A percentile compares a stretch with the other conserved stretches of the same genome.
Evolutionary conservation across 2,888 invertebrate species (phyloP).

Genomic region (Boloria selene): DNA sequence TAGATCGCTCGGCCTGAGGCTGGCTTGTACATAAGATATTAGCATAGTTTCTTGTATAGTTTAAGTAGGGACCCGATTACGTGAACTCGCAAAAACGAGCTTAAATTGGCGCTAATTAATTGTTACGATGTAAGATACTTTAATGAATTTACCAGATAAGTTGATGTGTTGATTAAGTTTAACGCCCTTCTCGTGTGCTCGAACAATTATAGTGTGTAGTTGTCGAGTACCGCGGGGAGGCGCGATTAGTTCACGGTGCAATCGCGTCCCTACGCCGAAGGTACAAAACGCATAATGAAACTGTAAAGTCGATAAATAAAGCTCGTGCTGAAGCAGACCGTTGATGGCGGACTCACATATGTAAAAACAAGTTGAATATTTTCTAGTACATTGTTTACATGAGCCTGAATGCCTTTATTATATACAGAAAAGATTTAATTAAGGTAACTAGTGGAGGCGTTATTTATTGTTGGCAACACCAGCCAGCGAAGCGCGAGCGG

Average conservation of each 20-base stretch:
- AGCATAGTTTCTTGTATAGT: constrained; percentile 44
- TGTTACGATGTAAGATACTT: constrained; percentile 16
- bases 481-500: too few relatives aligned
- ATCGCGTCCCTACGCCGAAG: constrained; percentile 63
- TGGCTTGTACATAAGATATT: constrained; percentile 49
- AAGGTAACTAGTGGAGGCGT: too few relatives aligned
- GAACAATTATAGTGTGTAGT: background rate
- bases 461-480: too few relatives aligned
- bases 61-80: constrained; percentile 65
- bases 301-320: constrained; percentile 39
- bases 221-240: constrained; percentile 22
- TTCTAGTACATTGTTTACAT: too few relatives aligned
- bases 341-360: too few relatives aligned
- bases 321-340: too few relatives aligned
- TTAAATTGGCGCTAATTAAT: constrained; percentile 3
- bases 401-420: too few relatives aligned
- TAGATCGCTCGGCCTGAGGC: background rate
- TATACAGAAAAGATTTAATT: too few relatives aligned
- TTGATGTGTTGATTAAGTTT: background rate
- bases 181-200: background rate
- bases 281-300: constrained; percentile 74
- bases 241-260: constrained; percentile 47
- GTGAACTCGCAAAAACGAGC: constrained; percentile 49
- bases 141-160: constrained; percentile 12
- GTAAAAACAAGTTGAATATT: too few relatives aligned